Evolutionary conservation across 2,113 vertebrate species (phyloP).

Genomic region (Spheniscus mendiculus): DNA sequence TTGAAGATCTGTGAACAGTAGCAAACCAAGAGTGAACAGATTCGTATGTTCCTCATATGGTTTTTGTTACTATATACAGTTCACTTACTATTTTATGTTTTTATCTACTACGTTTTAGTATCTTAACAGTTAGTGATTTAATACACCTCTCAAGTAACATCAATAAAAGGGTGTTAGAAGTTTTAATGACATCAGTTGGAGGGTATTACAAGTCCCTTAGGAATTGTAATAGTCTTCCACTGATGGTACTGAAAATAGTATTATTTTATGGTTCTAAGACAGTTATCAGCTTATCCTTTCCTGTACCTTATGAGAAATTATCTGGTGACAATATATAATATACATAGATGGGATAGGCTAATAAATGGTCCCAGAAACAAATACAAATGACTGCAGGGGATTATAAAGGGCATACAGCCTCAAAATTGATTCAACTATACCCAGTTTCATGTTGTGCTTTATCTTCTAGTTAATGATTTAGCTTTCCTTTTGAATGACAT

Average conservation of each 20-base stretch:
- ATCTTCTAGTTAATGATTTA: constrained; percentile 9
- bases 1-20: not conserved
- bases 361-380: not conserved
- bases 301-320: not conserved
- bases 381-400: not conserved
- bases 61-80: not conserved
- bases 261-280: not conserved
- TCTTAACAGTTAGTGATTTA: not conserved
- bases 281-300: not conserved
- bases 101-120: not conserved
- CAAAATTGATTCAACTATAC: not conserved
- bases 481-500: constrained; percentile 2
- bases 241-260: not conserved
- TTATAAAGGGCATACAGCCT: not conserved
- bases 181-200: not conserved
- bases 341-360: not conserved
- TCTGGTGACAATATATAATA: not conserved
- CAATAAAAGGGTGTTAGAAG: not conserved
- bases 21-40: not conserved
- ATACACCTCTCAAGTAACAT: not conserved
- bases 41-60: not conserved
- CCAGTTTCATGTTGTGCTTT: not conserved
- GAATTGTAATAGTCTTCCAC: not conserved
- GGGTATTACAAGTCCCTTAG: not conserved
- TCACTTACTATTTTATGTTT: not conserved